Percentiles rank a stretch among this genome's conserved stretches.
These are phyloP conservation scores for Sclerurus mexicanus DNA, from an alignment of 2,113 vertebrate species.

Conservation along the genomic window DNA sequence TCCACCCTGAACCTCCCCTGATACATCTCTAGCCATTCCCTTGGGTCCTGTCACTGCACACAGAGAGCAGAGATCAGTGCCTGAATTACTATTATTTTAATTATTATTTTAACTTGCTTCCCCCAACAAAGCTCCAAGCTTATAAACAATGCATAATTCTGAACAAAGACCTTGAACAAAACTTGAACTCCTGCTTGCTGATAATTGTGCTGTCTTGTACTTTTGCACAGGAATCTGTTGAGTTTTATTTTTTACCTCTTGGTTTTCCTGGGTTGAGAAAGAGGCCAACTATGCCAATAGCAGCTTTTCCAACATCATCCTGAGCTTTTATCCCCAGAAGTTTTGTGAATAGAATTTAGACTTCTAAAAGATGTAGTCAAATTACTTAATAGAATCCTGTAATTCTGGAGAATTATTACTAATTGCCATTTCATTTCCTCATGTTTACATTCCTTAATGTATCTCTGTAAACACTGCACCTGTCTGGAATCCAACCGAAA, in stretches of 20 bases:
- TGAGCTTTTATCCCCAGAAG: neutral
- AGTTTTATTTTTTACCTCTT: neutral
- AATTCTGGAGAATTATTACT: neutral
- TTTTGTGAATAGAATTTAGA: neutral
- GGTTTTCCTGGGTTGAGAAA: neutral
- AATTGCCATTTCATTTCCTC: neutral
- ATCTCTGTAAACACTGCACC: neutral
- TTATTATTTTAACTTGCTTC: too few species aligned
- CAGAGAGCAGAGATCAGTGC: too few species aligned
- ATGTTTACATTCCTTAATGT: neutral
- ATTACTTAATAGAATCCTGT: neutral
- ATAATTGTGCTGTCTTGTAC: neutral
- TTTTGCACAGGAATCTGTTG: neutral
- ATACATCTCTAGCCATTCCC: too few species aligned
- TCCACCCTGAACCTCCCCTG: too few species aligned
- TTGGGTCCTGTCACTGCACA: too few species aligned
- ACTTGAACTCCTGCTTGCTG: neutral
- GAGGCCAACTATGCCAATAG: neutral
- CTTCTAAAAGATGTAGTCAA: neutral
- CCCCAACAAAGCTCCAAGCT: too few species aligned
- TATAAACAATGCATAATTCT: too few species aligned
- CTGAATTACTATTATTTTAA: too few species aligned
- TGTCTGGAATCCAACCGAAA: neutral
- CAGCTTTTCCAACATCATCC: neutral
- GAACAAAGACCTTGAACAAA: neutral